Base-by-base conservation (phyloP, 1,140 invertebrate genomes). In the Anastrepha ludens region DNA sequence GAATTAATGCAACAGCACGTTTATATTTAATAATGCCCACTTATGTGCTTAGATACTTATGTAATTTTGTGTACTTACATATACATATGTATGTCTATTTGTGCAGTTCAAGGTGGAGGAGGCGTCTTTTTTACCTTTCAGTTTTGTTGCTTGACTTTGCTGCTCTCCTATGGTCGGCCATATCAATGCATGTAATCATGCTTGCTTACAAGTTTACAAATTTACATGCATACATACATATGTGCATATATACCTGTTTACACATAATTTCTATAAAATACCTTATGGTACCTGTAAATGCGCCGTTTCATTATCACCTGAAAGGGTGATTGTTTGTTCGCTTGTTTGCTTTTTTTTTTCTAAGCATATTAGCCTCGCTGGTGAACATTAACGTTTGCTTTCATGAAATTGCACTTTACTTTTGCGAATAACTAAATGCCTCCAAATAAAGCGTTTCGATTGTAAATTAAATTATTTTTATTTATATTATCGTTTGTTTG, bases 1-100 rank as follows among this genome's bases (percentile, higher is more conserved):
- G 74, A 81, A 81, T 81, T 81, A 81, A 81, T 81, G 74, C 47
- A 81, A 55, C 44, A 81, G 74, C 74, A 81, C 74, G 74, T 81
- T 81, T 55, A 11, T 20, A 81, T 81, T 81, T 29, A 74, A 44
- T 74, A 74, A 74, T 74, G 41, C 15, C n/a, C 74, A 81, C 74
- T 81, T 81, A 47, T 81, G 20, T 81, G 17, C 47, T 81, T 20
- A 81, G 41, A 50, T 81, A 55, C 47, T 62, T 62, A 15, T 3
- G n/a, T 62, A 29, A 17, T 55, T 81, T 50, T 81, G 60, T 81
- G 47, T 11, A 29, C 5, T 67, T 39, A 39, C 64, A 67, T 13
- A 64, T 13, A 2, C 55, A n/a, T 64, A 64, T 13, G 17, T 64
- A 64, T 13, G 17, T 64, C 20, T 64, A 39, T 67, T 67, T 67